These are phyloP conservation scores for Drusus annulatus DNA, from an alignment of 1,140 invertebrate genomes.

Conservation along the genomic window DNA sequence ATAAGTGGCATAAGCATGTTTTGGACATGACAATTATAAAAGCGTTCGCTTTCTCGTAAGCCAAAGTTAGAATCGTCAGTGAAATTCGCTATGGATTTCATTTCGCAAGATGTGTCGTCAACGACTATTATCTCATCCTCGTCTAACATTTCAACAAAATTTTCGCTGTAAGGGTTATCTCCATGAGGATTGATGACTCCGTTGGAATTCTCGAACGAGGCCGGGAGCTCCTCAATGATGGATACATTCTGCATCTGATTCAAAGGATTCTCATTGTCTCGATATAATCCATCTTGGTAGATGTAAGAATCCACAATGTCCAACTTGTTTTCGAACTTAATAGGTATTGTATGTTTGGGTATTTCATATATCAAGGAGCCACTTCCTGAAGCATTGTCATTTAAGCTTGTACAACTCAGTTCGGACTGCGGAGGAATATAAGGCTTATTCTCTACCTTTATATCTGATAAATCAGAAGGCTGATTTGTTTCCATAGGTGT, in stretches of 20 bases:
- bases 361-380: conserved; percentile 40
- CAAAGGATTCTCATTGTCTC: conserved; percentile 10
- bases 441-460: conserved; percentile 43
- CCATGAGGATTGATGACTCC: not conserved
- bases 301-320: conserved; percentile 20
- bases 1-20: not conserved
- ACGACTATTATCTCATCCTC: conserved; percentile 41
- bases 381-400: conserved; percentile 30
- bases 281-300: conserved; percentile 34
- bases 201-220: conserved; percentile 39
- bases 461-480: conserved; percentile 29
- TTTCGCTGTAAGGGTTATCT: conserved; percentile 16
- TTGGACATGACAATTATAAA: conserved; percentile 17
- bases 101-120: conserved; percentile 68
- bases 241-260: conserved; percentile 41
- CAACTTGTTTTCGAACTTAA: conserved; percentile 48
- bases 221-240: conserved; percentile 45
- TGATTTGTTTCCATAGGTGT: conserved; percentile 21
- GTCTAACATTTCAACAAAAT: conserved; percentile 15
- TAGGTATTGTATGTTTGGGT: conserved; percentile 42
- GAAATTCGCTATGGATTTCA: conserved; percentile 64
- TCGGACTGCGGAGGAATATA: conserved; percentile 36
- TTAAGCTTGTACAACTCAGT: conserved; percentile 38
- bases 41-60: conserved; percentile 3
- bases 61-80: conserved; percentile 31